phyloP scores from a whole-genome alignment of 2,113 vertebrate species.

The Gambusia affinis region DNA sequence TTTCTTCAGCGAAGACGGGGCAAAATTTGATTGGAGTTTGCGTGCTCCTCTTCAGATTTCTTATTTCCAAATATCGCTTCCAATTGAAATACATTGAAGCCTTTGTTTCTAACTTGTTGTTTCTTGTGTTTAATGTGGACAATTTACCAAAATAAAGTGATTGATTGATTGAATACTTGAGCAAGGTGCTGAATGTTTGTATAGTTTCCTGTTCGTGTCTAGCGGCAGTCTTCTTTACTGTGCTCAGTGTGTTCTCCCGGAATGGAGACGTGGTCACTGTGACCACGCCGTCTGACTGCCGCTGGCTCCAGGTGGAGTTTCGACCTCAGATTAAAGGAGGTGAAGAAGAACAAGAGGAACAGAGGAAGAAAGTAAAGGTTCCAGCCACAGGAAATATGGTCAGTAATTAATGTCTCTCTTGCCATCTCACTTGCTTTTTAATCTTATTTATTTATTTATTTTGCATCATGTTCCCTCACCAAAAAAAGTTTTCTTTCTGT shows the following conservation, averaged over 20 bases:
- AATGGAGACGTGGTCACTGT: slow-evolving; percentile 80
- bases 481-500: not conserved
- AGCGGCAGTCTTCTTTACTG: not conserved
- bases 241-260: slow-evolving; percentile 72
- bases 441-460: not conserved
- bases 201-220: not conserved
- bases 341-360: slow-evolving; percentile 59
- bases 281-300: slow-evolving; percentile 82
- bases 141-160: no score
- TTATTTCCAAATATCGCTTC: not conserved
- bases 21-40: not conserved
- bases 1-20: not conserved
- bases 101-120: no score
- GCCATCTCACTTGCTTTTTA: not conserved
- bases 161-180: no score
- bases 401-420: slow-evolving; percentile 50
- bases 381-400: slow-evolving; percentile 86
- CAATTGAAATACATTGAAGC: no score
- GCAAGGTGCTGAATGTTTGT: not conserved
- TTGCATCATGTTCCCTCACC: not conserved
- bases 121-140: no score
- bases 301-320: slow-evolving; percentile 91
- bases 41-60: not conserved
- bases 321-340: slow-evolving; percentile 50
- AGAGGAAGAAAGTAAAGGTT: slow-evolving; percentile 80